Evolutionary conservation across 2,113 vertebrate species (phyloP).

Genomic region (Phalacrocorax aristotelis): DNA sequence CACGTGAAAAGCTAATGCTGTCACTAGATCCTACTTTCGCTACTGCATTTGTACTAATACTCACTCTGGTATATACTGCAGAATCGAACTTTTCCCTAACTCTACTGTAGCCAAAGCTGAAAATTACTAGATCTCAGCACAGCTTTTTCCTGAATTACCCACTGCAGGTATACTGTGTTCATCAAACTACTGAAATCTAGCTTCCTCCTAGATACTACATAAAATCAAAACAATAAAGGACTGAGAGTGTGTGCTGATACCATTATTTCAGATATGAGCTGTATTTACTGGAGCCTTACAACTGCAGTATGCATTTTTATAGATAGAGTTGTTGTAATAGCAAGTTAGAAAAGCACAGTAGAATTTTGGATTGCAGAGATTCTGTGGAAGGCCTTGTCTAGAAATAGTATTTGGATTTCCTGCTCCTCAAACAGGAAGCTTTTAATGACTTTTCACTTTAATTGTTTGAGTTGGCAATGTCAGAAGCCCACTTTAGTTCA

Average conservation of each 20-base stretch:
- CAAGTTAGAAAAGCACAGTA: neutral
- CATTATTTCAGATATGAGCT: neutral
- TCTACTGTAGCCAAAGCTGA: neutral
- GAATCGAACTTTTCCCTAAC: neutral
- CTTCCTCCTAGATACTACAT: neutral
- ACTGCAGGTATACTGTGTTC: neutral
- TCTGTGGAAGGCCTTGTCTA: neutral
- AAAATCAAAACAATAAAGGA: neutral
- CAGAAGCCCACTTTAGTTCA: neutral
- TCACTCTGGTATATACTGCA: neutral
- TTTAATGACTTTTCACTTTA: neutral
- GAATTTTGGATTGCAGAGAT: neutral
- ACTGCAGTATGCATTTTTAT: neutral
- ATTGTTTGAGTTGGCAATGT: too few relatives aligned
- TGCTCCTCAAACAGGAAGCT: neutral
- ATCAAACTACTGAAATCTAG: neutral
- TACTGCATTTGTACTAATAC: neutral
- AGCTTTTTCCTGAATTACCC: neutral
- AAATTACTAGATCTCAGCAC: neutral
- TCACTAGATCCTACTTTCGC: neutral
- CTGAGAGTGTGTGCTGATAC: rapidly evolving
- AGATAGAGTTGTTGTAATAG: neutral
- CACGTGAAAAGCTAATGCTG: neutral
- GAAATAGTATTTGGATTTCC: neutral
- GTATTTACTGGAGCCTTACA: neutral